Base-by-base conservation (phyloP, 1,140 invertebrate genomes). In the Ylistrum balloti region DNA sequence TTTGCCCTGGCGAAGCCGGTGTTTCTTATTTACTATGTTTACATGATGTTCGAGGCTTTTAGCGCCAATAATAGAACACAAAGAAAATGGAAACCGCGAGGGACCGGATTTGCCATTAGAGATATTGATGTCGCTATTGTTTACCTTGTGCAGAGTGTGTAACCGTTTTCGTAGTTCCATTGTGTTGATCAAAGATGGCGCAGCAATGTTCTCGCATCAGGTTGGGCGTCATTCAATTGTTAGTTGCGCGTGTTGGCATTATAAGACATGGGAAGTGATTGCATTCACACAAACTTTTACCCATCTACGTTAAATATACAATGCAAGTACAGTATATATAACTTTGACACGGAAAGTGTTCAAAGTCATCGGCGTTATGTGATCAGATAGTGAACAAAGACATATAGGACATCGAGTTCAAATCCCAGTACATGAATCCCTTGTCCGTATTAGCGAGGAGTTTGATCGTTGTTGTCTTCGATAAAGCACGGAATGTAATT, bases 161-260 rank as follows among this genome's bases (percentile, higher is more conserved):
- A 48, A 9, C 45, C 45, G 45, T 48, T 48, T 20, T 22, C 22
- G 9, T 17, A 28, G 3, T n/a, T 74, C 15, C 22, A 74, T n/a
- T 74, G 56, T n/a, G 56, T n/a, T 74, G 56, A 74, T 74, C 56
- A 74, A 74, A 74, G 56, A 74, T 74, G 56, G 56, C 22, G 56
- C 22, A 28, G 3, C 5, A 28, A 17, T 74, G 22, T 74, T 74
- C n/a, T 28, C 56, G 28, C 56, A 74, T 74, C 28, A 74, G n/a
- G n/a, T n/a, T 2, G 3, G 0, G 22, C 56, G n/a, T 28, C 56
- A 74, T 74, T 74, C 56, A 74, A 74, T 74, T 17, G 56, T 74
- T 17, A n/a, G 5, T 28, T 22, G n/a, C n/a, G n/a, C 17, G 56
- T n/a, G 11, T 3, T 28, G 22, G 0, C 56, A 74, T 74, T 74